phyloP scores from a whole-genome alignment of 2,888 invertebrate species.

The Drosophila birchii region DNA sequence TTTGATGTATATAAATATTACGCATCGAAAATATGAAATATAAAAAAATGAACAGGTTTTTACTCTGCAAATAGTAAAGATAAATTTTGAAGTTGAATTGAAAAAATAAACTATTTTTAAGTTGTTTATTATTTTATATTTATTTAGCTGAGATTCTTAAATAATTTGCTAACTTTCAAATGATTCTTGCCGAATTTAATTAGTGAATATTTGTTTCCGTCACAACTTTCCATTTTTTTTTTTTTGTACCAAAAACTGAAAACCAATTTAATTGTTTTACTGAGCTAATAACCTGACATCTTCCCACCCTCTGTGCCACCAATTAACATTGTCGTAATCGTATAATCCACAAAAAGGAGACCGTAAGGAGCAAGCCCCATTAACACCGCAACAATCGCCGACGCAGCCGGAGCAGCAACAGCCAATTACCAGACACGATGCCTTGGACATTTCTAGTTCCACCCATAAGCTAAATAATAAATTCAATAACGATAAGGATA shows the following conservation, averaged over 20 bases:
- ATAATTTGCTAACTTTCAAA: background rate
- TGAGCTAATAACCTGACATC: conserved; percentile 19
- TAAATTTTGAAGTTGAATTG: no score
- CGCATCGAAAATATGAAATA: no score
- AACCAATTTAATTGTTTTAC: background rate
- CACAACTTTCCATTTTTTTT: background rate
- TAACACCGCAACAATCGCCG: conserved; percentile 43
- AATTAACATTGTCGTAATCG: conserved; percentile 36
- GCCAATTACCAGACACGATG: conserved; percentile 65
- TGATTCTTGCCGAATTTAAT: background rate
- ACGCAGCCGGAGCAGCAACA: conserved; percentile 51
- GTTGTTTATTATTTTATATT: no score
- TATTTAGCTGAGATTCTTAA: no score
- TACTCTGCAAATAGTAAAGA: no score
- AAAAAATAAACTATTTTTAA: no score
- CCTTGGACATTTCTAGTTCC: conserved; percentile 70
- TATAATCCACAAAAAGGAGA: conserved; percentile 44
- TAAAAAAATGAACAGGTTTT: no score
- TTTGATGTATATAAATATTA: no score
- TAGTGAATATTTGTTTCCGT: rapidly evolving
- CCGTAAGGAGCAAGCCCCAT: conserved; percentile 52
- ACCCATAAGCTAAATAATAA: conserved; percentile 74
- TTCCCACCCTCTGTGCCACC: conserved; percentile 16
- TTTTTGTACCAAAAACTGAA: background rate
- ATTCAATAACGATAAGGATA: conserved; percentile 60